phyloP scores from a whole-genome alignment of 2,888 invertebrate genomes.

The Anaspis maculata region DNA sequence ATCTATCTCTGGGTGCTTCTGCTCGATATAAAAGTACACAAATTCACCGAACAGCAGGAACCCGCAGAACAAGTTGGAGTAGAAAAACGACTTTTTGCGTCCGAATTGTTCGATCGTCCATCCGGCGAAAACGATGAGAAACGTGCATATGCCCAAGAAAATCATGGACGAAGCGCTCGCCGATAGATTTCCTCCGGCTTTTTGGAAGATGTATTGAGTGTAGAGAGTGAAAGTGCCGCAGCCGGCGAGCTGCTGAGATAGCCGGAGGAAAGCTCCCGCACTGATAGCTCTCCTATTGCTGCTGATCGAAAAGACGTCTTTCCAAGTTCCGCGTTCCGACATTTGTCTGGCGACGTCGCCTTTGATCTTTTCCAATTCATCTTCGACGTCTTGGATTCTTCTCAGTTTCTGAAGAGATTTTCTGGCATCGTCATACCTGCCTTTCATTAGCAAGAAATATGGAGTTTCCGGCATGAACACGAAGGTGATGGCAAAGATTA shows the following conservation, averaged over 20 bases:
- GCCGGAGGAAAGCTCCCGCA: slow-evolving; percentile 27
- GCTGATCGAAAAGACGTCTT: slow-evolving; percentile 22
- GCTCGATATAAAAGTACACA: no score
- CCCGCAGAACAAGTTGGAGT: no score
- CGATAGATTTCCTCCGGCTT: no score
- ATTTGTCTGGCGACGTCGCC: slow-evolving; percentile 27
- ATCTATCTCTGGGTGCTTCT: no score
- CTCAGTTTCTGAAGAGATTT: slow-evolving; percentile 44
- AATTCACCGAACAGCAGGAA: no score
- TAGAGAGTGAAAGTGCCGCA: slow-evolving; percentile 24
- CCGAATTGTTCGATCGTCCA: slow-evolving; percentile 26
- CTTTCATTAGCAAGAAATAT: slow-evolving; percentile 41
- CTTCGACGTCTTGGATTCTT: slow-evolving; percentile 44
- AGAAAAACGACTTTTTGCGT: no score
- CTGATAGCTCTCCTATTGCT: slow-evolving; percentile 26
- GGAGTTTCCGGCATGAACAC: slow-evolving; percentile 54
- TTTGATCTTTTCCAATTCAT: slow-evolving; percentile 28
- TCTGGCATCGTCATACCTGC: slow-evolving; percentile 42
- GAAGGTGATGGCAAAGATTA: slow-evolving; percentile 43
- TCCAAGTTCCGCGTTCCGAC: slow-evolving; percentile 31
- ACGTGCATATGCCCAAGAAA: no score
- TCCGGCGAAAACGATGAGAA: no score
- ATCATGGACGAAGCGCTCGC: no score
- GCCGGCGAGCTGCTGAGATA: slow-evolving; percentile 29
- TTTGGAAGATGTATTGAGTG: no score